Evolutionary conservation across 2,797 vertebrate genomes (phyloP).

Genomic region (Premnoplex brunnescens): DNA sequence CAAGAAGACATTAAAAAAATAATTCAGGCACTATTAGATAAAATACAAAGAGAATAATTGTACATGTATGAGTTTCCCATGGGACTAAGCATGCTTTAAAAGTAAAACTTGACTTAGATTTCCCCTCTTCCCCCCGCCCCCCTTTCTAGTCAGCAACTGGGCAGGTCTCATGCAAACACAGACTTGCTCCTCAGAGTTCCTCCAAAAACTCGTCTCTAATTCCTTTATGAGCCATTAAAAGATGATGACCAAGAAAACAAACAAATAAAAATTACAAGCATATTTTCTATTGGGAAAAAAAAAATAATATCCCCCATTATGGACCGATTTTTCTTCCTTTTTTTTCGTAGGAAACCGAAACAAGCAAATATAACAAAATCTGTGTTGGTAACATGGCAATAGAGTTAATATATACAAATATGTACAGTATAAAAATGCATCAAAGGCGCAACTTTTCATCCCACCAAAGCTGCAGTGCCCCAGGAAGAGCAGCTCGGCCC

Average conservation of each 20-base stretch:
- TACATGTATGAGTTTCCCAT: conserved; percentile 70
- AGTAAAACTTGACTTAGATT: conserved; percentile 64
- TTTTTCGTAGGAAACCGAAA: conserved; percentile 74
- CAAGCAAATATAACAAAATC: conserved; percentile 77
- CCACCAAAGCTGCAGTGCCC: conserved; percentile 58
- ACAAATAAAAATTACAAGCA: conserved; percentile 62
- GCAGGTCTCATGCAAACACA: conserved; percentile 75
- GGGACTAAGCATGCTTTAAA: conserved; percentile 71
- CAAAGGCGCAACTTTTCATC: conserved; percentile 67
- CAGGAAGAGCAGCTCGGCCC: conserved; percentile 44
- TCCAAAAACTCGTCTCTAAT: conserved; percentile 62
- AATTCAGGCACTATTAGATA: conserved; percentile 80
- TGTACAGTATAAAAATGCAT: conserved; percentile 79
- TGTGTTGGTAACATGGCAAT: conserved; percentile 75
- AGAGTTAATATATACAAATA: conserved; percentile 79
- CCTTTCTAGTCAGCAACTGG: conserved; percentile 44
- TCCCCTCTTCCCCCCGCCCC: conserved; percentile 5
- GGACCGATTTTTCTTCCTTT: conserved; percentile 58
- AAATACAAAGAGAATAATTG: conserved; percentile 76
- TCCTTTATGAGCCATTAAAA: conserved; percentile 62
- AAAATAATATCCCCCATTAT: neutral
- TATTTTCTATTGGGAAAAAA: conserved; percentile 8
- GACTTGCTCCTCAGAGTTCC: conserved; percentile 59
- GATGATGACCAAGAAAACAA: conserved; percentile 57
- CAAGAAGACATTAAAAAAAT: conserved; percentile 71